phyloP scores from a whole-genome alignment of 2,113 vertebrate species.

The Leuciscus idus region DNA sequence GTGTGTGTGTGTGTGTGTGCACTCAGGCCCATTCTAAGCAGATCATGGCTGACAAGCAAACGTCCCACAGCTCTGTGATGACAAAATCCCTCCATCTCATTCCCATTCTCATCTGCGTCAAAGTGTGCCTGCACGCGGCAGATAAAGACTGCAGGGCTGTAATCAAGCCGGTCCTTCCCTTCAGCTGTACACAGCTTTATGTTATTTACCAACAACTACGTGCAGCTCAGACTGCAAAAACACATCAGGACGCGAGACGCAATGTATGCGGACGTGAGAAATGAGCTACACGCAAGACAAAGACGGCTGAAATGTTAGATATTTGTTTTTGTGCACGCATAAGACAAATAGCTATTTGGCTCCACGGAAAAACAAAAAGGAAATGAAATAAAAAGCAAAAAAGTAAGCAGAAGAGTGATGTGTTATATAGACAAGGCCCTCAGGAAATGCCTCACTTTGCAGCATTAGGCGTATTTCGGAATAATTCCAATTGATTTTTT shows the following conservation, averaged over 20 bases:
- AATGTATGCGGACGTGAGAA: not conserved
- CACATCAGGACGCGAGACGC: not conserved
- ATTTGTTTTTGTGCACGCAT: not conserved
- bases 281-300: not conserved
- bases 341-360: not conserved
- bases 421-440: not conserved
- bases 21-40: conserved; percentile 26
- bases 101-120: conserved; percentile 40
- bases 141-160: conserved; percentile 41
- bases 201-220: conserved; percentile 21
- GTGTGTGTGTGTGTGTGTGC: too few relatives aligned
- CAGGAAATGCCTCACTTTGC: not conserved
- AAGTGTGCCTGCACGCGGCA: conserved; percentile 22
- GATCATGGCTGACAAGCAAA: conserved; percentile 39
- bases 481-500: conserved; percentile 7
- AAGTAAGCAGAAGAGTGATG: not conserved
- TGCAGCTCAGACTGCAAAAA: not conserved
- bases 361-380: not conserved
- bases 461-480: not conserved
- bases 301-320: not conserved
- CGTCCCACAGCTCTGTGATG: conserved; percentile 30
- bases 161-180: conserved; percentile 26
- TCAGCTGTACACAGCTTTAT: conserved; percentile 8
- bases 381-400: not conserved
- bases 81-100: conserved; percentile 32